Evolutionary conservation across 2,888 invertebrate species (phyloP).

Genomic region (Drosophila emarginata): DNA sequence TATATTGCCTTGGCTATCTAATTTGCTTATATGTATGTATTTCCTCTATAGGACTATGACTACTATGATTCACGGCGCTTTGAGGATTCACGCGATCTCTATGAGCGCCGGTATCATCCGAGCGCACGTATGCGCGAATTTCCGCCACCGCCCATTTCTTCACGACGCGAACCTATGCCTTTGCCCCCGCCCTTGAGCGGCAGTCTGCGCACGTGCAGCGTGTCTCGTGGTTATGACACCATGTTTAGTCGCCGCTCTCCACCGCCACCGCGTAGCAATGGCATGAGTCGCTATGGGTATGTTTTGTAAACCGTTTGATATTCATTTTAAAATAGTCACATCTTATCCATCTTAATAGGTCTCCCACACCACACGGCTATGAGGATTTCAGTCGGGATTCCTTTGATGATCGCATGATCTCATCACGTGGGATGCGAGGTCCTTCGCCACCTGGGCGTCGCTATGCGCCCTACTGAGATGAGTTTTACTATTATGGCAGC

Average conservation of each 20-base stretch:
- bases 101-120: slow-evolving; percentile 90
- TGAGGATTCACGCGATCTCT: slow-evolving; percentile 90
- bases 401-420: slow-evolving; percentile 89
- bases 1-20: not conserved
- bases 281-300: slow-evolving; percentile 82
- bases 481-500: slow-evolving; percentile 78
- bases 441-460: slow-evolving; percentile 92
- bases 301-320: not conserved
- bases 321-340: too few species aligned
- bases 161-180: slow-evolving; percentile 90
- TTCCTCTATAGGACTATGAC: slow-evolving; percentile 83
- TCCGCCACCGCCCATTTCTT: slow-evolving; percentile 89
- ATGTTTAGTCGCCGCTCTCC: slow-evolving; percentile 92
- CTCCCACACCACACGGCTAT: slow-evolving; percentile 85
- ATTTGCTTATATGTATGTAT: not conserved
- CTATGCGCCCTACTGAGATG: slow-evolving; percentile 91
- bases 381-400: slow-evolving; percentile 95
- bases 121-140: slow-evolving; percentile 83
- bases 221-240: slow-evolving; percentile 86
- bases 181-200: slow-evolving; percentile 87
- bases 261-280: slow-evolving; percentile 85
- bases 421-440: slow-evolving; percentile 86
- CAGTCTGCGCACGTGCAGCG: slow-evolving; percentile 84
- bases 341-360: slow-evolving; percentile 39
- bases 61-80: slow-evolving; percentile 91